phyloP scores from a whole-genome alignment of 2,888 invertebrate species.

The Sesamia inferens region DNA sequence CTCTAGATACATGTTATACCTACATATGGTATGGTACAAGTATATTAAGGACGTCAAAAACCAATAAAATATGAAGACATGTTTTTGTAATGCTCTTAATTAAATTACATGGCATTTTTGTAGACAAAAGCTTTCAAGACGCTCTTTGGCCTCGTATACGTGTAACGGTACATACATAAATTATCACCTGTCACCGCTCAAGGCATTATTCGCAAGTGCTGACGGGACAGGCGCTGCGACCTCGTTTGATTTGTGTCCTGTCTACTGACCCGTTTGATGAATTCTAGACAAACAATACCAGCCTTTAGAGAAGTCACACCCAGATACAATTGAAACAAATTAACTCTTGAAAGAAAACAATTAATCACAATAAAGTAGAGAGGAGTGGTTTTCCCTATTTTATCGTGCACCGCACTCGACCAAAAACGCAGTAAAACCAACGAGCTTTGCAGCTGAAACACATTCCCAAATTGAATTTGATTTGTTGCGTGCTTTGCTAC shows the following conservation, averaged over 20 bases:
- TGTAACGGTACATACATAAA: constrained; percentile 55
- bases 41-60: not conserved
- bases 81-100: constrained; percentile 39
- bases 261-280: constrained; percentile 61
- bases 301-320: constrained; percentile 32
- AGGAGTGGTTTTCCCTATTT: constrained; percentile 24
- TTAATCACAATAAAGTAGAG: constrained; percentile 52
- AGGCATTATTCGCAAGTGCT: constrained; percentile 65
- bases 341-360: constrained; percentile 42
- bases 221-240: constrained; percentile 60
- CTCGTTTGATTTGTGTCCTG: constrained; percentile 68
- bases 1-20: constrained; percentile 22
- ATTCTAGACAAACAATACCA: constrained; percentile 53
- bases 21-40: not conserved
- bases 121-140: constrained; percentile 43
- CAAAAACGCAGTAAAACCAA: constrained; percentile 44
- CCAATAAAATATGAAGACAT: not conserved
- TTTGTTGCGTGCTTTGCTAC: constrained; percentile 21
- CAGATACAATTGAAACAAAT: constrained; percentile 50
- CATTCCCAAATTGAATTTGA: constrained; percentile 44
- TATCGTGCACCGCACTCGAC: constrained; percentile 18
- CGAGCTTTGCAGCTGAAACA: constrained; percentile 37
- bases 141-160: constrained; percentile 29
- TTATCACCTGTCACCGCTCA: constrained; percentile 64
- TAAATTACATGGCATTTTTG: constrained; percentile 37